Percentiles rank a stretch among this genome's conserved stretches.
These are phyloP conservation scores for Argyresthia goedartella DNA, from an alignment of 2,888 invertebrate species.

Conservation along the genomic window DNA sequence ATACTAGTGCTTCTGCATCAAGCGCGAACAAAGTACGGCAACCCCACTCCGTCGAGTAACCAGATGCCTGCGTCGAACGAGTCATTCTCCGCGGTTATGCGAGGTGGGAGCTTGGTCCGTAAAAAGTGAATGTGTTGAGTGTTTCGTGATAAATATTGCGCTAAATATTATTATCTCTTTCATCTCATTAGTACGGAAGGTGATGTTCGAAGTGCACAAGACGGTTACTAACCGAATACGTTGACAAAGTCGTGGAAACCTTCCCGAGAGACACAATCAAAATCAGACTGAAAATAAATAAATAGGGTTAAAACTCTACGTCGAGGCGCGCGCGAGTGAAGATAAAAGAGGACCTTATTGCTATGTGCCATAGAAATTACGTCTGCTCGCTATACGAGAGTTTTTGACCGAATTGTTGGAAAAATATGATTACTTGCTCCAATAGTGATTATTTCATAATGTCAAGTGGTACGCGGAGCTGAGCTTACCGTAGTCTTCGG, in stretches of 20 bases:
- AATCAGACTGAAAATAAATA: conserved; percentile 65
- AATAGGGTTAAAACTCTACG: conserved; percentile 56
- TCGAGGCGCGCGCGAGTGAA: conserved; percentile 23
- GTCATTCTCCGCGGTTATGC: conserved; percentile 63
- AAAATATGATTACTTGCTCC: conserved; percentile 34
- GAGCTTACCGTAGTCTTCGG: conserved; percentile 17
- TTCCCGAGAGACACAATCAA: conserved; percentile 30
- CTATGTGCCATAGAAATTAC: conserved; percentile 27
- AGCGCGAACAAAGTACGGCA: conserved; percentile 13
- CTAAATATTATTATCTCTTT: conserved; percentile 26
- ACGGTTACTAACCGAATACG: conserved; percentile 2
- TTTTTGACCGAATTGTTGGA: conserved; percentile 34
- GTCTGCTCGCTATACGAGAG: conserved; percentile 22
- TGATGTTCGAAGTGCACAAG: conserved; percentile 18
- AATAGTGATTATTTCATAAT: conserved; percentile 12
- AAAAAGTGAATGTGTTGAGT: conserved; percentile 48
- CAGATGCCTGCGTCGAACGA: conserved; percentile 59
- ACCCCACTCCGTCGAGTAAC: conserved; percentile 28
- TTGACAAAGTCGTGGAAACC: not conserved
- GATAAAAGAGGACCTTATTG: conserved; percentile 42
- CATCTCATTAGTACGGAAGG: conserved; percentile 12
- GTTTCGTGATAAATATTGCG: conserved; percentile 16
- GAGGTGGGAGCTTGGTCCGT: conserved; percentile 52
- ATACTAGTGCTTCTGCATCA: conserved; percentile 18
- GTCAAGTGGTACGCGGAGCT: conserved; percentile 34